phyloP scores from a whole-genome alignment of 1,140 invertebrate genomes.

The Pachypeltis micranthus region DNA sequence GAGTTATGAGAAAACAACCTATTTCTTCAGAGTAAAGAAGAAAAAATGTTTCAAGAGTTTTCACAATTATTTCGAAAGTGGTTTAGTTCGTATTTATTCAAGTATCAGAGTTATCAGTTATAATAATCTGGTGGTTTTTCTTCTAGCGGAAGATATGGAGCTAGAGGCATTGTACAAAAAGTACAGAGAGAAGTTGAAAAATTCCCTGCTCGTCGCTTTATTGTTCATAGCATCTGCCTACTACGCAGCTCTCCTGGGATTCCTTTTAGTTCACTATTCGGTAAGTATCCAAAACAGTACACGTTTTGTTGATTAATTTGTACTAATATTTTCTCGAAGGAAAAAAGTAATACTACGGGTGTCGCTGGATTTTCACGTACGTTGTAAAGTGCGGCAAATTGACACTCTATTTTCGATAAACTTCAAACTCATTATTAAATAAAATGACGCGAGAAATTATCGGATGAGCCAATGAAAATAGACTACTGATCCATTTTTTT shows the following conservation, averaged over 20 bases:
- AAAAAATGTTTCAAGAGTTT: no score
- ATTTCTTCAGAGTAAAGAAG: no score
- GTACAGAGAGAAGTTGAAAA: slow-evolving; percentile 50
- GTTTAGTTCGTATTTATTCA: no score
- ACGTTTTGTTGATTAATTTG: neutral
- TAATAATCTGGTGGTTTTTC: no score
- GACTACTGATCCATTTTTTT: no score
- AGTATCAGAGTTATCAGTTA: no score
- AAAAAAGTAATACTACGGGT: neutral
- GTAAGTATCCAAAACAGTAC: no score
- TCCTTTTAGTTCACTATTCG: slow-evolving; percentile 37
- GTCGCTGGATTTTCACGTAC: neutral
- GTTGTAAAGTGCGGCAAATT: neutral
- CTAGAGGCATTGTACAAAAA: slow-evolving; percentile 49
- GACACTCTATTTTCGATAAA: no score
- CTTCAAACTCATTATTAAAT: neutral
- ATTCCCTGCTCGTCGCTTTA: slow-evolving; percentile 48
- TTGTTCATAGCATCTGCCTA: slow-evolving; percentile 40
- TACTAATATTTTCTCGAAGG: neutral
- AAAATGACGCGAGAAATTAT: neutral
- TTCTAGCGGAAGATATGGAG: slow-evolving; percentile 37
- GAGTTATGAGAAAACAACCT: no score
- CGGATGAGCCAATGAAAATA: no score
- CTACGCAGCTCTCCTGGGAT: slow-evolving; percentile 38
- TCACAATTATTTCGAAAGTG: no score